Conservation (phyloP, 2,113 vertebrate genomes). For the Saguinus midas region DNA sequence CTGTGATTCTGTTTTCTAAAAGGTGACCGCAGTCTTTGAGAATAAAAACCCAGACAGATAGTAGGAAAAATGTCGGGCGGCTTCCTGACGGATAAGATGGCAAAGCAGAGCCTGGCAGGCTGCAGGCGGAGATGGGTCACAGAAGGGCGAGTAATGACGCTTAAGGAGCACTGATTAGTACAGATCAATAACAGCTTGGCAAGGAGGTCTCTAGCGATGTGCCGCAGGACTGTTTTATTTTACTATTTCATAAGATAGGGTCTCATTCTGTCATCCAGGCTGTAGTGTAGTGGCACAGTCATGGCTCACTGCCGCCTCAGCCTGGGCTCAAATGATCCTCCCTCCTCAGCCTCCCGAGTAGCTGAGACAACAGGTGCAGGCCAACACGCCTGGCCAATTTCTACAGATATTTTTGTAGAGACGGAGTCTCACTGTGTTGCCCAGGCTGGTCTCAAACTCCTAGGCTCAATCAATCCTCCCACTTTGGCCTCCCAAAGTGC, state of each 20-base stretch:
- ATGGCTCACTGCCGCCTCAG: neutral
- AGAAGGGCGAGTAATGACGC: neutral
- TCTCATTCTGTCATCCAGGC: neutral
- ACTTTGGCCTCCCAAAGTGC: neutral
- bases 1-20: neutral
- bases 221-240: neutral
- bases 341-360: neutral
- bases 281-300: neutral
- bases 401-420: neutral
- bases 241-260: neutral
- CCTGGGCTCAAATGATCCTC: neutral
- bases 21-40: neutral
- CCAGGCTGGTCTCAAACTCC: neutral
- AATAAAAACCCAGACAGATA: neutral
- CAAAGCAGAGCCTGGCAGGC: neutral
- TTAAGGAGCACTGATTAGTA: neutral
- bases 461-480: neutral
- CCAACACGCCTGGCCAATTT: neutral
- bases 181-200: neutral
- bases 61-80: neutral
- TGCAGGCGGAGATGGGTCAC: neutral
- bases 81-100: neutral
- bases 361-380: too few relatives aligned
- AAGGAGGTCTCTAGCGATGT: neutral
- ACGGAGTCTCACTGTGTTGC: neutral